Percentiles rank a stretch among this genome's conserved stretches.
These are phyloP conservation scores for Liodrosophila aerea DNA, from an alignment of 2,888 invertebrate genomes.

Conservation along the genomic window DNA sequence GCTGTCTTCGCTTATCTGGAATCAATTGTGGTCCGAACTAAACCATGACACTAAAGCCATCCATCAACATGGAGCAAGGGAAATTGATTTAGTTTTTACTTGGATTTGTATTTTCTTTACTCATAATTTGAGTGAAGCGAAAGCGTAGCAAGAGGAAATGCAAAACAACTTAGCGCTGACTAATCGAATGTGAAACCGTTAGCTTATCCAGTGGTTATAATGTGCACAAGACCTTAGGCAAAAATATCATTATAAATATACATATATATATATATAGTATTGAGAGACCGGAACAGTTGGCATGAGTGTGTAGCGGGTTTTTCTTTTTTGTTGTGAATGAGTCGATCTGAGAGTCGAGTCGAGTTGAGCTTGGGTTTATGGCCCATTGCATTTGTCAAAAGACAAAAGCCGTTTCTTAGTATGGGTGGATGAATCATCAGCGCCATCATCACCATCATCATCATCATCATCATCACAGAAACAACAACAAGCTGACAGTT, in stretches of 20 bases:
- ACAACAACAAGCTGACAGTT: slow-evolving; percentile 3
- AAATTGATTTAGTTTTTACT: too few species aligned
- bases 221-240: background rate
- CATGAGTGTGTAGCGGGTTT: slow-evolving; percentile 13
- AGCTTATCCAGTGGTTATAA: slow-evolving; percentile 16
- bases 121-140: background rate
- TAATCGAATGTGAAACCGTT: slow-evolving; percentile 46
- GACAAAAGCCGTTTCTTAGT: slow-evolving; percentile 33
- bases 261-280: slow-evolving; percentile 2
- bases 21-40: too few species aligned
- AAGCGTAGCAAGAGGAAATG: background rate
- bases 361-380: slow-evolving; percentile 11
- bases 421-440: slow-evolving; percentile 35
- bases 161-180: slow-evolving; percentile 45
- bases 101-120: too few species aligned
- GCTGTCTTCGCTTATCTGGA: too few species aligned
- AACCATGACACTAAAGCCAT: too few species aligned
- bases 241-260: slow-evolving; percentile 8
- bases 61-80: too few species aligned
- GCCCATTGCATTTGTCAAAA: slow-evolving; percentile 26
- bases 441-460: background rate
- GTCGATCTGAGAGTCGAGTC: slow-evolving; percentile 24
- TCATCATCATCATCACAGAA: background rate
- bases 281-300: slow-evolving; percentile 15
- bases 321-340: slow-evolving; percentile 21